Evolutionary conservation across 2,113 vertebrate species (phyloP).

Genomic region (Archocentrus centrarchus): DNA sequence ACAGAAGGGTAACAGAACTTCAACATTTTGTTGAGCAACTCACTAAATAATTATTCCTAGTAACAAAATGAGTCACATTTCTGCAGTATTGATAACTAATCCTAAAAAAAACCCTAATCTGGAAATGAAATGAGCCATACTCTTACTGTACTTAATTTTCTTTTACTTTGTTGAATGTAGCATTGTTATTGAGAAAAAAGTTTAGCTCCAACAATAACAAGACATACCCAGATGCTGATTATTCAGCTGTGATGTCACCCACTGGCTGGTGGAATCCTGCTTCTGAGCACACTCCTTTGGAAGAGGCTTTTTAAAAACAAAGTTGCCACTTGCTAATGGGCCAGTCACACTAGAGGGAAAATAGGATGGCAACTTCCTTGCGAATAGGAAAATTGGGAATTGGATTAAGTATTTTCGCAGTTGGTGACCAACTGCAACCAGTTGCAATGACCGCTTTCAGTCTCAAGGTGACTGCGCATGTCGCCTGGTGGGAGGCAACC

Average conservation of each 20-base stretch:
- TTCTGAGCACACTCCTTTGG: not conserved
- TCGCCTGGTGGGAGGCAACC: not conserved
- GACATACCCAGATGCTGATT: not conserved
- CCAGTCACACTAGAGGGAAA: not conserved
- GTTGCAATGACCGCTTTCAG: not conserved
- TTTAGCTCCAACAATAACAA: not conserved
- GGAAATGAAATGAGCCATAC: not conserved
- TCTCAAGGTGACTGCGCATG: not conserved
- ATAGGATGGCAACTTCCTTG: not conserved
- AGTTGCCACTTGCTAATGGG: not conserved
- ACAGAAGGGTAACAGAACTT: too few species aligned
- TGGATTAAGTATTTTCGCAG: not conserved
- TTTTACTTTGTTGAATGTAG: slow-evolving; percentile 3
- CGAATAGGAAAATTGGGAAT: too few species aligned
- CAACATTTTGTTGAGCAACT: too few species aligned
- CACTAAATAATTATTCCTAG: too few species aligned
- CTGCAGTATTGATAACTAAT: not conserved
- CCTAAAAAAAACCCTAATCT: not conserved
- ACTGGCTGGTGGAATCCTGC: not conserved
- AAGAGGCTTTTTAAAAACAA: not conserved
- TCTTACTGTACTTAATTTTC: not conserved
- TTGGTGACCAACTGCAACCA: not conserved
- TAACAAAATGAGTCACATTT: not conserved
- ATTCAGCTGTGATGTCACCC: not conserved
- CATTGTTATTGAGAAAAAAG: not conserved